Percentiles rank a stretch among this genome's conserved stretches.
Evolutionary conservation across 1,140 invertebrate genomes (phyloP).

Genomic region (Bacillus rossius): DNA sequence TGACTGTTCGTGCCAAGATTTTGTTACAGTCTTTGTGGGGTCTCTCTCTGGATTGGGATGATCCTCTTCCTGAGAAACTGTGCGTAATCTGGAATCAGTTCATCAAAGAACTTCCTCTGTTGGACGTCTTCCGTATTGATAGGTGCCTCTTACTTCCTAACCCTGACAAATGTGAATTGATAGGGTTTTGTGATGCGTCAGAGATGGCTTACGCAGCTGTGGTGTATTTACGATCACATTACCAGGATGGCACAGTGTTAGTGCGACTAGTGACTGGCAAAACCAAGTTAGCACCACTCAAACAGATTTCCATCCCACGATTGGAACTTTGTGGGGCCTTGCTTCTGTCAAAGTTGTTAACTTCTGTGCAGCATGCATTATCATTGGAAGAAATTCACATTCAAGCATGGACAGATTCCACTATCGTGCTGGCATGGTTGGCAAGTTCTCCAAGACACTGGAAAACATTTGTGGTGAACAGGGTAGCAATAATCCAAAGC

Average conservation of each 20-base stretch:
- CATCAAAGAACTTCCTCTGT: conserved; percentile 1
- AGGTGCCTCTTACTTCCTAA: conserved; percentile 17
- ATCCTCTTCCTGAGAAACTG: not conserved
- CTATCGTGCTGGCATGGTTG: not conserved
- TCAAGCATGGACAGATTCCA: too few species aligned
- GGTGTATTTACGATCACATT: conserved; percentile 23
- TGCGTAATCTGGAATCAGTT: not conserved
- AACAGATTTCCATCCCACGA: conserved; percentile 34
- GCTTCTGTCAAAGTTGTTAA: conserved; percentile 25
- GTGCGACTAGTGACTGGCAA: conserved; percentile 32
- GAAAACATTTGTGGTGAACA: conserved; percentile 11
- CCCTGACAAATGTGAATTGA: conserved; percentile 21
- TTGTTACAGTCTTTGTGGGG: conserved; percentile 17
- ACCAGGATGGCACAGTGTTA: conserved; percentile 11
- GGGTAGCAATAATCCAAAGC: too few species aligned
- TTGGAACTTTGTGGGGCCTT: conserved; percentile 43
- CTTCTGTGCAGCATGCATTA: too few species aligned
- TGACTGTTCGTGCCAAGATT: conserved; percentile 10
- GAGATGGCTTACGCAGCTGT: conserved; percentile 29
- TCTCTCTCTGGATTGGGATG: not conserved
- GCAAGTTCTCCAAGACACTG: conserved; percentile 12
- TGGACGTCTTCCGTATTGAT: conserved; percentile 20
- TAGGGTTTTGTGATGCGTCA: conserved; percentile 34
- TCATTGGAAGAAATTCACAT: too few species aligned
- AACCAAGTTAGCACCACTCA: conserved; percentile 35